Base-by-base conservation (phyloP, 1,140 invertebrate genomes). In the Ganaspis sp. region DNA sequence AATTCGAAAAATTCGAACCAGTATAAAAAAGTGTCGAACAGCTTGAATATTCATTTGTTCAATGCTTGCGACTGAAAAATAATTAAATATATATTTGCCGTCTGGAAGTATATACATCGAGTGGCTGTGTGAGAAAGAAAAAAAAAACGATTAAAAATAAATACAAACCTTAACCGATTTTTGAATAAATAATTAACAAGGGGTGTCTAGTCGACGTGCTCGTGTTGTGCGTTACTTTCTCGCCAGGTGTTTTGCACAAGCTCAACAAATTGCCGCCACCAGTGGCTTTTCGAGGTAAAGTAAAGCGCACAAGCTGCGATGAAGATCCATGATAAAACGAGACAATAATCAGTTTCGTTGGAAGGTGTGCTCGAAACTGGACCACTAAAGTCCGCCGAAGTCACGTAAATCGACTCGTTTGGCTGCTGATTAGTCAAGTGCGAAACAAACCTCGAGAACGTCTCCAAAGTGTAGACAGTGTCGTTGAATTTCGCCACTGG, bases 161-260 rank as follows among this genome's bases (percentile, higher is more conserved):
- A 21, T 54, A 54, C 19, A 54, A 54, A 54, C 17, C 45, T 49
- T 49, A 49, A 19, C 45, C 45, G 8, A 49, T 17, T 6, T 6
- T 3, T 49, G 6, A 49, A 8, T 49, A 49, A 49, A 49, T 49
- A 49, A 17, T 49, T 11, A 49, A 49, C 19, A 8, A 49, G 4
- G 3, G 8, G 45, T 17, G 0, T 26, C 84, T 89, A 94, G 78
- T 94, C 93, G 17, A 83, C 87, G 87, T 95, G 94, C 87, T 94
- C 95, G 88, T 97, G 96, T 86, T 98, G 96, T 37, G 95, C 96
- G 83, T 97, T 96, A 9, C 96, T 96, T 91, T 98, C 97, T 73
- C 95, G 92, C 97, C 97, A 98, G 73, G 96, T 96, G 83, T 95
- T 96, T 85, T 96, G 94, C 17, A 98, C 92, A 84, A 94, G 94